Conservation (phyloP, 2,888 invertebrate genomes). For the Lymantria monacha region DNA sequence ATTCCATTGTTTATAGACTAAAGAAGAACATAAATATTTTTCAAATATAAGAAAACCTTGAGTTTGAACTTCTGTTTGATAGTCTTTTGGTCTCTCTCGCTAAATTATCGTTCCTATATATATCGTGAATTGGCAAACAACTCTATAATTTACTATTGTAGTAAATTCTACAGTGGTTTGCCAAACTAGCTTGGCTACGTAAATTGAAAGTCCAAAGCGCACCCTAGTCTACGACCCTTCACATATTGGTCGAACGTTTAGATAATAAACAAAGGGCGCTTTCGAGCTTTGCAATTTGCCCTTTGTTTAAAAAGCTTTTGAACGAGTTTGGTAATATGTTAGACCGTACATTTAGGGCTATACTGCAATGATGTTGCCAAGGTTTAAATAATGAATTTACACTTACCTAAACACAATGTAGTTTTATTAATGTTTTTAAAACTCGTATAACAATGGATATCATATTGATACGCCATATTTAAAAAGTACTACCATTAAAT, state of each 20-base stretch:
- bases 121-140: too few species aligned
- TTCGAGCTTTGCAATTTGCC: conserved; percentile 28
- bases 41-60: too few species aligned
- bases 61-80: too few species aligned
- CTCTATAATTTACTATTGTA: background rate
- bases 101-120: too few species aligned
- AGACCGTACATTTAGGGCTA: conserved; percentile 9
- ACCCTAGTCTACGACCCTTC: conserved; percentile 31
- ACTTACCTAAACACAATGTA: background rate
- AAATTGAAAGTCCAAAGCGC: conserved; percentile 29
- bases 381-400: background rate
- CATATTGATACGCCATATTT: too few species aligned
- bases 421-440: too few species aligned
- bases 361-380: background rate
- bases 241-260: conserved; percentile 38
- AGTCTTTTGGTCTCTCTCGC: too few species aligned
- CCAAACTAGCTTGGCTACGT: conserved; percentile 25
- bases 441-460: too few species aligned
- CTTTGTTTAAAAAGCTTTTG: conserved; percentile 30
- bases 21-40: too few species aligned
- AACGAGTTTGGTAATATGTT: conserved; percentile 24
- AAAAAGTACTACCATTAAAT: too few species aligned
- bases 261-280: conserved; percentile 31
- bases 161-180: conserved; percentile 21
- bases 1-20: too few species aligned